Conservation (phyloP, 2,888 invertebrate genomes). For the Pollenia griseotomentosa region DNA sequence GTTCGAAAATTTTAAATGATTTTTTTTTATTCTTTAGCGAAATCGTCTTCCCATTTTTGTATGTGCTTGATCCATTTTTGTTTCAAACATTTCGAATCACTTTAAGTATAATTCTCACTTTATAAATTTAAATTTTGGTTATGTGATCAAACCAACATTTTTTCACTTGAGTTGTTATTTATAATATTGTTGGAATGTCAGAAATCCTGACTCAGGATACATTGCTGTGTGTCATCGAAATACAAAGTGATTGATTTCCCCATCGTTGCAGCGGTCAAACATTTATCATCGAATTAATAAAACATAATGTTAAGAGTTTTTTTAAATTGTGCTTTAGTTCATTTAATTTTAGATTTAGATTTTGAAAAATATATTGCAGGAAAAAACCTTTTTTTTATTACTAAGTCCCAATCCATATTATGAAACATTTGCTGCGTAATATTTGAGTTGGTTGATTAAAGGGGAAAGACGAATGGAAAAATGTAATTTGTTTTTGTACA, state of each 20-base stretch:
- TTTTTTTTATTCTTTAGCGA: neutral
- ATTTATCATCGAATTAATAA: conserved; percentile 38
- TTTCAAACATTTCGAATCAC: no score
- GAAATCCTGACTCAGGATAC: no score
- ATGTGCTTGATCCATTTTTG: no score
- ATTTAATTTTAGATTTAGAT: no score
- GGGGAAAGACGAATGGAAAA: no score
- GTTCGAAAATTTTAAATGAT: no score
- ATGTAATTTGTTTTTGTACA: no score
- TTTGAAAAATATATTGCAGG: no score
- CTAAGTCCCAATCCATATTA: no score
- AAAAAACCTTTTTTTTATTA: no score
- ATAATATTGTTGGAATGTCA: conserved; percentile 28
- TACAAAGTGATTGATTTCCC: conserved; percentile 46
- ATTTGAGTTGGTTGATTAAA: no score
- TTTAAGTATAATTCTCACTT: neutral
- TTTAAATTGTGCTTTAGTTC: neutral
- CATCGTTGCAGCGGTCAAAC: conserved; percentile 2
- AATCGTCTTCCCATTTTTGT: neutral
- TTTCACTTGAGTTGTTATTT: conserved; percentile 7
- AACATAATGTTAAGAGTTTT: neutral
- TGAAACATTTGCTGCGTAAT: no score
- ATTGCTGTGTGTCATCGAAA: conserved; percentile 27
- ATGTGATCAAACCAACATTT: neutral
- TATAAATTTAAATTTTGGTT: conserved; percentile 24